These are phyloP conservation scores for Cyrtonyx montezumae DNA, from an alignment of 2,113 vertebrate genomes.

Conservation along the genomic window DNA sequence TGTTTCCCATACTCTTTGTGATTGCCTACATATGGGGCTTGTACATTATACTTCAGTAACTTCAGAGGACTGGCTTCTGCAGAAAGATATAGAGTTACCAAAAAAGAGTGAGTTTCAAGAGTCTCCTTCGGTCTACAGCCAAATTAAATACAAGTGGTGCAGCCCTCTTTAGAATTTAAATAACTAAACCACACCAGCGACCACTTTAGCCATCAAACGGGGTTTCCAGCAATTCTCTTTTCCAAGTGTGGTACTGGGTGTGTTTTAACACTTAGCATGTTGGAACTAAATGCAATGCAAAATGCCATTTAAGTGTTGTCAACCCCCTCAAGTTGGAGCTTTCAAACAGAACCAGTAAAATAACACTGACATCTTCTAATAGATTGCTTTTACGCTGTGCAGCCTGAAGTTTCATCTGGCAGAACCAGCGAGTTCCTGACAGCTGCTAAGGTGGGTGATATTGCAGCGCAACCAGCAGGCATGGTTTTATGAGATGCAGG, in stretches of 20 bases:
- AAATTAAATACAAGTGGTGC: conserved; percentile 39
- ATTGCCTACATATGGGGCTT: conserved; percentile 73
- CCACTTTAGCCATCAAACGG: conserved; percentile 36
- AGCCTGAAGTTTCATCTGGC: neutral
- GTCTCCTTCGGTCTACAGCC: neutral
- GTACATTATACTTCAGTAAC: conserved; percentile 40
- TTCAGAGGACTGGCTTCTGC: neutral
- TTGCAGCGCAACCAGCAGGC: neutral
- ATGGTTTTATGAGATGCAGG: neutral
- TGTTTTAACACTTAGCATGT: neutral
- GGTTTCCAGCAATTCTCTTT: neutral
- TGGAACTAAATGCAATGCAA: neutral
- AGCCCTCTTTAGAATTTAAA: conserved; percentile 50
- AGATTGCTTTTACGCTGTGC: neutral
- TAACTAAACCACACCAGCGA: conserved; percentile 19
- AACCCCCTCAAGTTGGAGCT: neutral
- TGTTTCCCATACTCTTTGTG: conserved; percentile 73
- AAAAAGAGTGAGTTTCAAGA: conserved; percentile 16
- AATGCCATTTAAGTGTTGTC: neutral
- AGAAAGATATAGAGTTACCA: neutral
- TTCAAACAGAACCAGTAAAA: neutral
- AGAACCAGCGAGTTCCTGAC: neutral
- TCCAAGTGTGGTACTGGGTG: neutral
- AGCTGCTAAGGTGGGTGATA: neutral
- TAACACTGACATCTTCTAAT: accelerated